phyloP scores from a whole-genome alignment of 2,888 invertebrate genomes.

The Xylocampa areola region DNA sequence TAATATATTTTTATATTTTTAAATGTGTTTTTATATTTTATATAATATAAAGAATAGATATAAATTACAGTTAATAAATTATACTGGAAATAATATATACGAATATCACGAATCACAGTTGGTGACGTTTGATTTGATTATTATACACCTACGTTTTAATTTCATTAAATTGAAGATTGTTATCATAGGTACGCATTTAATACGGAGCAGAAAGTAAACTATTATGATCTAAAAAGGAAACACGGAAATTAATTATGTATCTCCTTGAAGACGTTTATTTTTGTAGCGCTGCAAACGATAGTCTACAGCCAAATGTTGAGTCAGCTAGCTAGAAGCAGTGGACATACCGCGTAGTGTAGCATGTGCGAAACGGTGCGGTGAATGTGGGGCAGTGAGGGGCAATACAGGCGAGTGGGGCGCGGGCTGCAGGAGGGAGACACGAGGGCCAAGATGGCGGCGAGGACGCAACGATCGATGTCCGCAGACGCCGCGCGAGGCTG shows the following conservation, averaged over 20 bases:
- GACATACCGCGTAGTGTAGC: conserved; percentile 67
- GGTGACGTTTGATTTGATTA: no score
- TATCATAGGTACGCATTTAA: not conserved
- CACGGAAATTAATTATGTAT: conserved; percentile 58
- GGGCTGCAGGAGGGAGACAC: conserved; percentile 82
- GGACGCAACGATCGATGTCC: conserved; percentile 89
- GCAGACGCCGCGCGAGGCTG: conserved; percentile 86
- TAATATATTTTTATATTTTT: no score
- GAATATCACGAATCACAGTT: no score
- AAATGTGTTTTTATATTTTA: no score
- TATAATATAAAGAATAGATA: no score
- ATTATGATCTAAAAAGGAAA: conserved; percentile 35
- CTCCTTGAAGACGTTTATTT: conserved; percentile 71
- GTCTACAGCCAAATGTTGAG: conserved; percentile 57
- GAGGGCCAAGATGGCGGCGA: conserved; percentile 89
- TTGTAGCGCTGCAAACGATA: conserved; percentile 51
- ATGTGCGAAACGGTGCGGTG: conserved; percentile 84
- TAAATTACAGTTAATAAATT: no score
- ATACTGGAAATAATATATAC: no score
- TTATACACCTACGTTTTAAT: no score
- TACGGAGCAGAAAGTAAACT: not conserved
- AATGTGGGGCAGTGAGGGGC: conserved; percentile 88
- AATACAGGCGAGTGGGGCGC: conserved; percentile 76
- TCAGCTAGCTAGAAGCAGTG: conserved; percentile 59
- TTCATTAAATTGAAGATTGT: conserved; percentile 7